A percentile compares a stretch with the other conserved stretches of the same genome.
Evolutionary conservation across 2,113 vertebrate species (phyloP).

Genomic region (Actenoides hombroni): DNA sequence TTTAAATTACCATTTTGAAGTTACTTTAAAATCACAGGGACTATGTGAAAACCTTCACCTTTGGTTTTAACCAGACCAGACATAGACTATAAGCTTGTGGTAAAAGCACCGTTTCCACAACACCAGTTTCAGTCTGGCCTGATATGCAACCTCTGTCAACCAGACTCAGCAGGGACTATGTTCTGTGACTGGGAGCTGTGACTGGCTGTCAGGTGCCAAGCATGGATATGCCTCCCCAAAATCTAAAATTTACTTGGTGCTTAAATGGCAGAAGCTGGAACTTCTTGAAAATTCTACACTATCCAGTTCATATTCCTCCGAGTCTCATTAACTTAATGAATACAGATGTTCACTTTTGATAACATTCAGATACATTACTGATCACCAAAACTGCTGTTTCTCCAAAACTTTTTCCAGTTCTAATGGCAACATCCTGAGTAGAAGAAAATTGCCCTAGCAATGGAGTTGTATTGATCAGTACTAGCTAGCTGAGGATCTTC

Average conservation of each 20-base stretch:
- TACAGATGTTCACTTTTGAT: not conserved
- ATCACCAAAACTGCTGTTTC: not conserved
- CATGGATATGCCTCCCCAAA: not conserved
- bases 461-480: not conserved
- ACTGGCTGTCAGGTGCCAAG: not conserved
- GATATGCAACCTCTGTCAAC: not conserved
- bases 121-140: not conserved
- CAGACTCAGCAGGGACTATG: not conserved
- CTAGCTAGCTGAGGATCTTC: not conserved
- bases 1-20: not conserved
- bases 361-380: not conserved
- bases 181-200: not conserved
- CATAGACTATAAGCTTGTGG: not conserved
- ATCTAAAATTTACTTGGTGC: not conserved
- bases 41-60: not conserved
- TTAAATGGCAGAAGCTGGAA: not conserved
- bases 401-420: not conserved
- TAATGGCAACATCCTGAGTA: not conserved
- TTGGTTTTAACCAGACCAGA: not conserved
- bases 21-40: not conserved
- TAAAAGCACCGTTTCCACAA: not conserved
- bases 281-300: not conserved
- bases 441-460: not conserved
- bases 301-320: not conserved
- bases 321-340: not conserved